These are phyloP conservation scores for Nephrocerus scutellatus DNA, from an alignment of 2,888 invertebrate genomes.

Conservation along the genomic window DNA sequence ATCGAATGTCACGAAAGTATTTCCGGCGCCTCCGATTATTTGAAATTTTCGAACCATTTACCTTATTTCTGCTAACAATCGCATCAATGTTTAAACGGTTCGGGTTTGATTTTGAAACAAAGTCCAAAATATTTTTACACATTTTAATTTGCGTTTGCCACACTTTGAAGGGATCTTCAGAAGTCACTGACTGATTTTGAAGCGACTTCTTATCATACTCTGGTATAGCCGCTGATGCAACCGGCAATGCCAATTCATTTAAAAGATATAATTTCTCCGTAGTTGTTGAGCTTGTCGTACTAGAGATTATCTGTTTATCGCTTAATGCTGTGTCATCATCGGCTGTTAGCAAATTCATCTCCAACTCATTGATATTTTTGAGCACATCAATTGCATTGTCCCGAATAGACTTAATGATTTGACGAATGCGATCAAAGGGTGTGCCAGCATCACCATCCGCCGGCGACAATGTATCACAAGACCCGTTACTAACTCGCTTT, in stretches of 20 bases:
- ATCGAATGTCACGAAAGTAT: too few relatives aligned
- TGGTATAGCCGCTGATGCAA: background rate
- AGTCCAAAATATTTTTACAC: slow-evolving; percentile 16
- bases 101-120: slow-evolving; percentile 5
- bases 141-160: slow-evolving; percentile 20
- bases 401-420: slow-evolving; percentile 13
- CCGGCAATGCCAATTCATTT: slow-evolving; percentile 9
- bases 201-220: too few relatives aligned
- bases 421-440: too few relatives aligned
- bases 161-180: slow-evolving; percentile 3
- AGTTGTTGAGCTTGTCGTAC: background rate
- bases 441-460: too few relatives aligned
- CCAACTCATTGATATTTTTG: slow-evolving; percentile 15
- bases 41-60: too few relatives aligned
- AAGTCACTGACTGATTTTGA: background rate
- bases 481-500: too few relatives aligned
- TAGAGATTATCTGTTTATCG: background rate
- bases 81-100: too few relatives aligned
- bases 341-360: slow-evolving; percentile 2
- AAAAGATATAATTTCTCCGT: slow-evolving; percentile 8
- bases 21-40: too few relatives aligned
- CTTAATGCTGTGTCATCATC: too few relatives aligned
- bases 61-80: too few relatives aligned
- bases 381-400: slow-evolving; percentile 16
- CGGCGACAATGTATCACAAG: too few relatives aligned